A percentile compares a stretch with the other conserved stretches of the same genome.
Conservation (phyloP, 2,113 vertebrate species). For the Emydocephalus ijimae region DNA sequence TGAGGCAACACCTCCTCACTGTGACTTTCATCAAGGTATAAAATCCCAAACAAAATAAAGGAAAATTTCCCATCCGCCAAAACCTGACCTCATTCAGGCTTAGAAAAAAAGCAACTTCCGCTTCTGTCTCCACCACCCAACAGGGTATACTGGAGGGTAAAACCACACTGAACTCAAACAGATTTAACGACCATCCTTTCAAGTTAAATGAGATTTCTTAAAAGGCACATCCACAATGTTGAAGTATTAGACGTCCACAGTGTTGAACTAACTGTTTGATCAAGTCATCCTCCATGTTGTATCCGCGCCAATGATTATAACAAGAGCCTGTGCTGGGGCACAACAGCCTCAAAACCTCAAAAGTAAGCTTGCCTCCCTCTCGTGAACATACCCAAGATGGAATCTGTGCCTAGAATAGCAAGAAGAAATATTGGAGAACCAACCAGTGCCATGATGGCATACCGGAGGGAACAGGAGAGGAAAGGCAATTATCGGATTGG, state of each 20-base stretch:
- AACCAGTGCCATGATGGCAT: neutral
- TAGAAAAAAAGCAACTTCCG: neutral
- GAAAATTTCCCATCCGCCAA: neutral
- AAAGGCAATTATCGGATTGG: rapidly evolving
- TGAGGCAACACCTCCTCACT: neutral
- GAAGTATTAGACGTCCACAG: neutral
- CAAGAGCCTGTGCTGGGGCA: neutral
- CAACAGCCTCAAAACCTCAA: neutral
- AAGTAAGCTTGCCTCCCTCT: neutral
- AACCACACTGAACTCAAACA: neutral
- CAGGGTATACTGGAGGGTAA: neutral
- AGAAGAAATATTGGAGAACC: neutral
- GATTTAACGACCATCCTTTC: neutral
- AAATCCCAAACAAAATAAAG: neutral
- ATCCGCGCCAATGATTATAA: neutral
- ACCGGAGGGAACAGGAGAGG: neutral
- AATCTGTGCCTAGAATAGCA: too few relatives aligned
- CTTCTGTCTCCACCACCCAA: neutral
- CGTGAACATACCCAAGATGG: neutral
- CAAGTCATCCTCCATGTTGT: neutral
- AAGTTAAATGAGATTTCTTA: neutral
- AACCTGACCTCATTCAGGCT: neutral
- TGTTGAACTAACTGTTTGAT: neutral
- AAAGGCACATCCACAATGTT: neutral
- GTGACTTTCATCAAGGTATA: neutral